phyloP scores from a whole-genome alignment of 1,140 invertebrate species.

The Bradysia coprophila region DNA sequence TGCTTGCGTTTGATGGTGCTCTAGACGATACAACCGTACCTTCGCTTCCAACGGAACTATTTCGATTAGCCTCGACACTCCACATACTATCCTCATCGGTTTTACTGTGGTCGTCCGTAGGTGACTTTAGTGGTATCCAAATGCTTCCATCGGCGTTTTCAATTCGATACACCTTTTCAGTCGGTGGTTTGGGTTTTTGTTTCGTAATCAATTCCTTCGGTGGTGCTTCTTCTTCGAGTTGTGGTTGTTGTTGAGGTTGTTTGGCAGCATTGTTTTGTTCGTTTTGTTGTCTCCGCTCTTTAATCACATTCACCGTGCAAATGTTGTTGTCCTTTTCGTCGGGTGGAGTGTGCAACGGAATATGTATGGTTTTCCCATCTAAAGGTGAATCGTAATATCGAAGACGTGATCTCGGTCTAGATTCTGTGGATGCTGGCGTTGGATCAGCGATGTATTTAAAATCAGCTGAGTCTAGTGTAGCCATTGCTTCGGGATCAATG shows the following conservation, averaged over 20 bases:
- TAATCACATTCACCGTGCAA: not conserved
- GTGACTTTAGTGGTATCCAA: conserved; percentile 9
- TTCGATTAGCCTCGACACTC: conserved; percentile 17
- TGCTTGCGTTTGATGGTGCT: not conserved
- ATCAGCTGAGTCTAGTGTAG: conserved; percentile 9
- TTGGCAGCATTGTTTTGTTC: too few relatives aligned
- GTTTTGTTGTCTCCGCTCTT: not conserved
- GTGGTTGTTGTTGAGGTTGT: not conserved
- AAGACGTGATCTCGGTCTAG: conserved; percentile 12
- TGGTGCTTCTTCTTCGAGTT: conserved; percentile 3
- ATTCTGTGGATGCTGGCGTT: conserved; percentile 6
- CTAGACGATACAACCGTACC: conserved; percentile 11
- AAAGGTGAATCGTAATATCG: conserved; percentile 38
- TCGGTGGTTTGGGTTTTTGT: conserved; percentile 9
- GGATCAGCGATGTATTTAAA: conserved; percentile 12
- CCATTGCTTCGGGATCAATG: conserved; percentile 8
- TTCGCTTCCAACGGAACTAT: conserved; percentile 19
- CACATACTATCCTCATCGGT: conserved; percentile 13
- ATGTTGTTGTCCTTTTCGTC: conserved; percentile 28
- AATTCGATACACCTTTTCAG: conserved; percentile 8
- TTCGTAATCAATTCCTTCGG: conserved; percentile 6
- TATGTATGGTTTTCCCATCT: conserved; percentile 35
- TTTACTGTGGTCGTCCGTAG: not conserved
- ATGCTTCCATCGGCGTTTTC: conserved; percentile 19
- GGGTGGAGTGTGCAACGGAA: conserved; percentile 43